Evolutionary conservation across 2,797 vertebrate species (phyloP).

Genomic region (Hipposideros larvatus): DNA sequence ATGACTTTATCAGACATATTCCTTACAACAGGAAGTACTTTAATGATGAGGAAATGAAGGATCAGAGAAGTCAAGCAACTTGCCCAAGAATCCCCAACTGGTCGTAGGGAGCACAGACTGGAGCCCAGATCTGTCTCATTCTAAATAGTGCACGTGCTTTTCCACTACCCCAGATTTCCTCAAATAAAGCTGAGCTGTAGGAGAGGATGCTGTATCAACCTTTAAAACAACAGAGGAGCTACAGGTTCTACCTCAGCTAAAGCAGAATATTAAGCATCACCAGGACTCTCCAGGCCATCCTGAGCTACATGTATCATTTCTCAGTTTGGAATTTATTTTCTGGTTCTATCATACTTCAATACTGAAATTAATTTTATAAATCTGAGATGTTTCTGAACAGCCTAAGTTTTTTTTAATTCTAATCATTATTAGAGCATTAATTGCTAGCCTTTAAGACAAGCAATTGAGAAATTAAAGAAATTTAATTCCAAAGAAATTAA

Average conservation of each 20-base stretch:
- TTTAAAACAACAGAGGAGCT: not conserved
- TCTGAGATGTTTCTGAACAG: constrained; percentile 39
- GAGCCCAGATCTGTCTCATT: not conserved
- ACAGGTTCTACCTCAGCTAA: not conserved
- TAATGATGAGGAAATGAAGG: not conserved
- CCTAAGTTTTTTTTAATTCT: constrained; percentile 7
- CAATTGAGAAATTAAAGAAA: not conserved
- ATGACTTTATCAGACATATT: not conserved
- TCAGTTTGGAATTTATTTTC: not conserved
- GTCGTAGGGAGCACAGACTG: not conserved
- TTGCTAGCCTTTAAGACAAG: constrained; percentile 32
- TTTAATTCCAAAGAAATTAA: not conserved
- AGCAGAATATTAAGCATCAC: not conserved
- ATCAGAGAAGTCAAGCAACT: constrained; percentile 9
- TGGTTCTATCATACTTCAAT: constrained; percentile 4
- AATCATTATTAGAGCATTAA: not conserved
- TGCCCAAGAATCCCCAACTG: not conserved
- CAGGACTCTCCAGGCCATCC: not conserved
- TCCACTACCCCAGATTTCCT: not conserved
- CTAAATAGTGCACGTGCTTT: not conserved
- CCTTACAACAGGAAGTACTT: constrained; percentile 3
- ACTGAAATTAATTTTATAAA: constrained; percentile 55
- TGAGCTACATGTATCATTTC: not conserved
- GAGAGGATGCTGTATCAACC: not conserved
- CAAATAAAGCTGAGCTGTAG: not conserved